Evolutionary conservation across 2,888 invertebrate species (phyloP).

Genomic region (Rhyacophila evoluta): DNA sequence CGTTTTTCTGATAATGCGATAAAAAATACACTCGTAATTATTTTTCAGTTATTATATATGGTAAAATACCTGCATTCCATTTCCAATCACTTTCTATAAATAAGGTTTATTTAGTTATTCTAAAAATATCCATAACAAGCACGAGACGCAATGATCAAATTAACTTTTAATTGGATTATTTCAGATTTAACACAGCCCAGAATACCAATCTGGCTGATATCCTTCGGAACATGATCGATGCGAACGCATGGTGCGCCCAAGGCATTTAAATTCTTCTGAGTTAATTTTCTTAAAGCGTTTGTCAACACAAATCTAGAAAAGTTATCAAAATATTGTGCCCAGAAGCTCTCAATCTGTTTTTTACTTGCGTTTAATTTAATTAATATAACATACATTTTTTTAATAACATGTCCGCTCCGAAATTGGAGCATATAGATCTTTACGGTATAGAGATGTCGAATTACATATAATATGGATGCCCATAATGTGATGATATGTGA

Average conservation of each 20-base stretch:
- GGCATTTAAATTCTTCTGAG: not conserved
- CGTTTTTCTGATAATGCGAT: too few relatives aligned
- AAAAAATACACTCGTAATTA: too few relatives aligned
- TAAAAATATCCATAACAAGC: not conserved
- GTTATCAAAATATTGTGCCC: conserved; percentile 33
- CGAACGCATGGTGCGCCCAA: not conserved
- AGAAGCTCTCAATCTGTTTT: too few relatives aligned
- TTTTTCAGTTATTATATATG: too few relatives aligned
- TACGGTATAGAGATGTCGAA: too few relatives aligned
- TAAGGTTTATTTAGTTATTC: not conserved
- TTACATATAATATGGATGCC: too few relatives aligned
- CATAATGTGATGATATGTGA: too few relatives aligned
- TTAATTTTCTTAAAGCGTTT: conserved; percentile 11
- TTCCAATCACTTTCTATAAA: not conserved
- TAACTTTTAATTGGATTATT: conserved; percentile 7
- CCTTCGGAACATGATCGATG: conserved; percentile 15
- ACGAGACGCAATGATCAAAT: not conserved
- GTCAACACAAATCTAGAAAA: conserved; percentile 33
- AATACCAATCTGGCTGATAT: conserved; percentile 5
- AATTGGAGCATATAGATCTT: too few relatives aligned
- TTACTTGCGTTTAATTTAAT: too few relatives aligned
- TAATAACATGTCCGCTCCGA: too few relatives aligned
- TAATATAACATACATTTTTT: too few relatives aligned
- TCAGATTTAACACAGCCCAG: not conserved
- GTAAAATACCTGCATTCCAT: too few relatives aligned